phyloP scores from a whole-genome alignment of 1,140 invertebrate species.

The Drosophila yakuba region DNA sequence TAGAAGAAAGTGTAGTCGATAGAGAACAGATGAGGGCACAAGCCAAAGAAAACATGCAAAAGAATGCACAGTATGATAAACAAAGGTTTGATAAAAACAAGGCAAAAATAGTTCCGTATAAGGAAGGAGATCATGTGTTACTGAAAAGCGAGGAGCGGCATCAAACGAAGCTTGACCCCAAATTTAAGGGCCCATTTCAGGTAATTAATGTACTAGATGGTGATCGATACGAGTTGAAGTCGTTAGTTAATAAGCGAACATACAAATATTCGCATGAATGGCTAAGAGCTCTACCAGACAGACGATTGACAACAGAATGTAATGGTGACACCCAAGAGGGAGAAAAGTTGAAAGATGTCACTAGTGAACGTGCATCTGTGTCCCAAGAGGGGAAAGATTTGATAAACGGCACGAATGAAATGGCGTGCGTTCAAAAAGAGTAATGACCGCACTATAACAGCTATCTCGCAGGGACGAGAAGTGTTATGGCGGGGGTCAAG shows the following conservation, averaged over 20 bases:
- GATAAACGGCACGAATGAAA: no score
- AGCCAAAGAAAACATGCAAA: constrained; percentile 1
- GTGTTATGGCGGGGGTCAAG: no score
- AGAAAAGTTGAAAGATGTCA: no score
- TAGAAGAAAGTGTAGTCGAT: not conserved
- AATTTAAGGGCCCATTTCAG: not conserved
- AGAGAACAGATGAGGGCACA: not conserved
- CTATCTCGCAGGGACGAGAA: no score
- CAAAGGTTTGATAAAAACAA: not conserved
- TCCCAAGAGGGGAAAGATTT: no score
- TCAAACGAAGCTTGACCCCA: not conserved
- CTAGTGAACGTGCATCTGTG: no score
- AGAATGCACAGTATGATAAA: not conserved
- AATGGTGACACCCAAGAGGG: no score
- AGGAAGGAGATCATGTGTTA: not conserved
- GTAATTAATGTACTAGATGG: not conserved
- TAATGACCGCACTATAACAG: no score
- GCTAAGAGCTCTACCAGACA: no score
- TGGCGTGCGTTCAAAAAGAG: no score
- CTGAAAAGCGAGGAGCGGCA: not conserved
- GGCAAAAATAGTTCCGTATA: not conserved
- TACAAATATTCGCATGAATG: no score
- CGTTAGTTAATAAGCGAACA: not conserved
- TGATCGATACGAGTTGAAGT: not conserved
- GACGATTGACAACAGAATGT: no score